These are phyloP conservation scores for Venustaconcha ellipsiformis DNA, from an alignment of 1,140 invertebrate genomes.

Conservation along the genomic window DNA sequence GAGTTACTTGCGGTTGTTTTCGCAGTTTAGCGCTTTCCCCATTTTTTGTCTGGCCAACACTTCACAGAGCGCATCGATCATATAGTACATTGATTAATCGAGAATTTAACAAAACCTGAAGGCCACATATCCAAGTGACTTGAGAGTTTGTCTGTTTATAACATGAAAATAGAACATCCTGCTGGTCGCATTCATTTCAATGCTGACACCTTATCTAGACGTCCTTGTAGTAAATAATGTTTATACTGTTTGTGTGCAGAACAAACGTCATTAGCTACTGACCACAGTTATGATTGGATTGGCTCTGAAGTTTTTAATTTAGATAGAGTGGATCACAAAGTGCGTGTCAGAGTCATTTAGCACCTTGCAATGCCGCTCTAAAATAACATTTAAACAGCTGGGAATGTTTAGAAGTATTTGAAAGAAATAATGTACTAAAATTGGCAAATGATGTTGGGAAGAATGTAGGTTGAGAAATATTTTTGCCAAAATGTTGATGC, in stretches of 20 bases:
- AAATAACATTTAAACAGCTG: no score
- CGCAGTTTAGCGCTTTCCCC: slow-evolving; percentile 25
- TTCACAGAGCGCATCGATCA: slow-evolving; percentile 41
- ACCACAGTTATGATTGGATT: neutral
- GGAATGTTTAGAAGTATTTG: neutral
- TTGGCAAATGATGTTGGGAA: neutral
- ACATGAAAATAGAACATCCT: no score
- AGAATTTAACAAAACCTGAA: slow-evolving; percentile 3
- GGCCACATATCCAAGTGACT: slow-evolving; percentile 1
- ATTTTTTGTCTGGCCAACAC: slow-evolving; percentile 31
- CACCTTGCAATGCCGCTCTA: neutral
- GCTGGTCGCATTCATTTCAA: neutral
- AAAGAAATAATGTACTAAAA: neutral
- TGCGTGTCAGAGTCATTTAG: no score
- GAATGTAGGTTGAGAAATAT: slow-evolving; percentile 1
- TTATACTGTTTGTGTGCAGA: neutral
- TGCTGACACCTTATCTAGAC: neutral
- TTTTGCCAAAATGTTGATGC: neutral
- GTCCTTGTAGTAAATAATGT: neutral
- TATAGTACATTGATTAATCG: slow-evolving; percentile 28
- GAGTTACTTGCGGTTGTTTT: slow-evolving; percentile 38
- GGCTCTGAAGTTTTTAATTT: neutral
- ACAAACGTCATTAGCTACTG: neutral
- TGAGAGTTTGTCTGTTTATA: no score
- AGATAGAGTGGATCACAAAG: neutral